These are phyloP conservation scores for Leptinotarsa peninsularis DNA, from an alignment of 2,888 invertebrate species.

Conservation along the genomic window DNA sequence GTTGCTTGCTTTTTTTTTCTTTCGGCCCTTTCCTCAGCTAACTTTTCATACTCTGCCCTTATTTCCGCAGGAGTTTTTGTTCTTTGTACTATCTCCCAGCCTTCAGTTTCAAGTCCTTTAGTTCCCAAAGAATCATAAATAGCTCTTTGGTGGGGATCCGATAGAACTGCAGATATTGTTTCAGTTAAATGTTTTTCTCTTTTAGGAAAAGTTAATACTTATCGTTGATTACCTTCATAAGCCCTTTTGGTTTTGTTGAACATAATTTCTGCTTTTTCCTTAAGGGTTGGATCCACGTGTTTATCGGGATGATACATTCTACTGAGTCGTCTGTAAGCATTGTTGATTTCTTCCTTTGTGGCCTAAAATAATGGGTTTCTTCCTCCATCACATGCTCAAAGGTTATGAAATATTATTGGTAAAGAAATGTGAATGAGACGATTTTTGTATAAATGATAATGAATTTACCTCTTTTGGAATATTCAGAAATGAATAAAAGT, in stretches of 20 bases:
- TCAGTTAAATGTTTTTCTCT: constrained; percentile 2
- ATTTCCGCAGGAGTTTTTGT: constrained; percentile 96
- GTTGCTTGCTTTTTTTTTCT: constrained; percentile 88
- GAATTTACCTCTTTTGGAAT: constrained; percentile 80
- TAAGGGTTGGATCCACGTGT: constrained; percentile 84
- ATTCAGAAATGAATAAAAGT: constrained; percentile 90
- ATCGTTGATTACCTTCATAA: constrained; percentile 78
- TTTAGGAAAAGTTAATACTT: neutral
- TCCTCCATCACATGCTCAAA: constrained; percentile 31
- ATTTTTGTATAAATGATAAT: constrained; percentile 2
- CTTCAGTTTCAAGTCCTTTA: constrained; percentile 92
- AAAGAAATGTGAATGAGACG: constrained; percentile 25
- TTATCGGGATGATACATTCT: constrained; percentile 97
- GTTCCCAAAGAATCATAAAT: constrained; percentile 94
- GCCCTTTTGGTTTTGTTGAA: constrained; percentile 95
- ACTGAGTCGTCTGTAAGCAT: constrained; percentile 92
- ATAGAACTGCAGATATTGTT: constrained; percentile 74
- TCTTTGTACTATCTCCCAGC: constrained; percentile 94
- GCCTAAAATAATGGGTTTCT: constrained; percentile 74
- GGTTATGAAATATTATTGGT: constrained; percentile 28
- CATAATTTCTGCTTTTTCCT: constrained; percentile 90
- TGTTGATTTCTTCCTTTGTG: constrained; percentile 89
- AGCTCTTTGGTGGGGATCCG: constrained; percentile 92
- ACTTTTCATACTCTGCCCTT: constrained; percentile 93
- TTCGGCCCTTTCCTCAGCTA: constrained; percentile 87